Conservation (phyloP, 2,797 vertebrate species). For the Acrocephalus scirpaceus region DNA sequence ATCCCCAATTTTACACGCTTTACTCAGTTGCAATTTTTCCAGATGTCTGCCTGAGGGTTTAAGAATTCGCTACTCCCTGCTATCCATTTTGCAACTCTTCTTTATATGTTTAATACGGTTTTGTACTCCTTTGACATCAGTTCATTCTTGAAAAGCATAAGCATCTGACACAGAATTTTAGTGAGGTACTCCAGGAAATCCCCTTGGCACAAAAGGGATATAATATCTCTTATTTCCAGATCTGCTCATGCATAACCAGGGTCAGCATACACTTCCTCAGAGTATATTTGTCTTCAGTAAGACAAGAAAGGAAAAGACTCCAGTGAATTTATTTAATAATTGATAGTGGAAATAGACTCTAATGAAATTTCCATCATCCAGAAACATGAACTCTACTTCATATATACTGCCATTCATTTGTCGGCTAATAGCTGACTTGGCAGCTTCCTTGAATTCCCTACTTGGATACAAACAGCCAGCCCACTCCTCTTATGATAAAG, state of each 20-base stretch:
- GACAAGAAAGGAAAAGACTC: constrained; percentile 66
- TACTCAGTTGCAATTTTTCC: not conserved
- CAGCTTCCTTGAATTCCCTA: constrained; percentile 49
- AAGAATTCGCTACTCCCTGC: not conserved
- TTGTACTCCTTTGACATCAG: not conserved
- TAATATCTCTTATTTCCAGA: constrained; percentile 59
- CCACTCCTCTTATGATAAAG: not conserved
- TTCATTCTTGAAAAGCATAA: constrained; percentile 54
- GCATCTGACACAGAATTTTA: constrained; percentile 36
- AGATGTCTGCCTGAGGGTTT: not conserved
- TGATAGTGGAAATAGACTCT: constrained; percentile 90
- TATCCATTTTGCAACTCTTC: not conserved
- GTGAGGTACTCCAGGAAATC: constrained; percentile 48
- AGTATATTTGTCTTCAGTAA: constrained; percentile 54
- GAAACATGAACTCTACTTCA: constrained; percentile 81
- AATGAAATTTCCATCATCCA: constrained; percentile 93
- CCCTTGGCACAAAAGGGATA: not conserved
- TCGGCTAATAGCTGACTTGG: constrained; percentile 45
- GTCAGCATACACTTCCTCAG: constrained; percentile 33
- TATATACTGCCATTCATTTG: constrained; percentile 62
- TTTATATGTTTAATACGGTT: not conserved
- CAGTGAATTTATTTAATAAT: constrained; percentile 89
- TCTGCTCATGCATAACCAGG: constrained; percentile 60
- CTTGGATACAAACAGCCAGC: not conserved
- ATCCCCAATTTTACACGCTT: not conserved